Percentiles rank a stretch among this genome's conserved stretches.
These are phyloP conservation scores for Rhipidura dahli DNA, from an alignment of 2,113 vertebrate species.

Conservation along the genomic window DNA sequence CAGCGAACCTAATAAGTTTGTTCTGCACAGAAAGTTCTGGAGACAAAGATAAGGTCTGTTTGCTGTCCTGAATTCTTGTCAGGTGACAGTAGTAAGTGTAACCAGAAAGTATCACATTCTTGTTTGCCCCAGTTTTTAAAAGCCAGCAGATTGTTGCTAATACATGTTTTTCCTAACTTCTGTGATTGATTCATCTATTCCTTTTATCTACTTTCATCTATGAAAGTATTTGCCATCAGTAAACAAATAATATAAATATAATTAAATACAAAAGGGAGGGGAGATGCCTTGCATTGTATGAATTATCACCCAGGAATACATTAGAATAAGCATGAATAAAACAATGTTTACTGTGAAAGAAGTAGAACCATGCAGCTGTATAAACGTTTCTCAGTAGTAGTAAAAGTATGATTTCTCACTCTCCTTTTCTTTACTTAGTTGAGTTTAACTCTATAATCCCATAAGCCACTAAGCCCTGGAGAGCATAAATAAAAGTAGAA, in stretches of 20 bases:
- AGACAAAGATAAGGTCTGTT: neutral
- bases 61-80: neutral
- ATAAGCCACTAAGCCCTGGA: neutral
- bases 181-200: neutral
- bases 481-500: neutral
- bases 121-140: conserved; percentile 26
- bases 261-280: conserved; percentile 21
- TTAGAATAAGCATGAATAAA: conserved; percentile 48
- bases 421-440: neutral
- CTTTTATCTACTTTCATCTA: conserved; percentile 53
- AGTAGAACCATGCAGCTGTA: neutral
- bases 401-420: neutral
- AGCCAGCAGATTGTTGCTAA: neutral
- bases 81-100: neutral
- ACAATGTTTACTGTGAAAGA: conserved; percentile 33
- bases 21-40: neutral
- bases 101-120: neutral
- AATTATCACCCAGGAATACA: conserved; percentile 33
- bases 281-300: neutral
- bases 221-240: conserved; percentile 6
- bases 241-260: conserved; percentile 31
- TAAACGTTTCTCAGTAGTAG: neutral
- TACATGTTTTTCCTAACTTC: neutral
- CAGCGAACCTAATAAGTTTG: neutral
- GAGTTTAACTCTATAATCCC: conserved; percentile 14